phyloP scores from a whole-genome alignment of 64 coral and sea anemone genomes.

The Platygyra sinensis region DNA sequence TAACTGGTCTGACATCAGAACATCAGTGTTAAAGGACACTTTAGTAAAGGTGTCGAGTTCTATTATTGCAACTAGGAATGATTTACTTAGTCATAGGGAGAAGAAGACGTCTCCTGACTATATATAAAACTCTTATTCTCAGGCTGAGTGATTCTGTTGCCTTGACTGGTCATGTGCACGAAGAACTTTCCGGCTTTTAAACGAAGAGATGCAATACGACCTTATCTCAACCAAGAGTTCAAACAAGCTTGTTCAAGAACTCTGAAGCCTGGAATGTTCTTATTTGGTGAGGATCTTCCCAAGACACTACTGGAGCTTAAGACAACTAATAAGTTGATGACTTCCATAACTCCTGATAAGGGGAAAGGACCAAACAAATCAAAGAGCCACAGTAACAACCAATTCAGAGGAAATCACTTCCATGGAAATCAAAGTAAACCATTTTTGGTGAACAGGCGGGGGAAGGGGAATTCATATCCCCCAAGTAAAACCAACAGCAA shows the following conservation, averaged over 20 bases:
- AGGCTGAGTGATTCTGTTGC: slow-evolving; percentile 60
- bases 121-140: slow-evolving; percentile 52
- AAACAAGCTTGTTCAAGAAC: slow-evolving; percentile 74
- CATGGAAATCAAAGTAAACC: slow-evolving; percentile 25
- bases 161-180: slow-evolving; percentile 41
- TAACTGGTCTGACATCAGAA: slow-evolving; percentile 38
- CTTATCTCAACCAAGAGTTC: slow-evolving; percentile 48
- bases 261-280: slow-evolving; percentile 36
- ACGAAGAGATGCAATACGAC: slow-evolving; percentile 53
- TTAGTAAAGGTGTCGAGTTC: slow-evolving; percentile 34
- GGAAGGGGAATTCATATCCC: slow-evolving; percentile 24
- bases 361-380: neutral
- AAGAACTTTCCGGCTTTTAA: slow-evolving; percentile 60
- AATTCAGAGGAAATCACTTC: slow-evolving; percentile 2
- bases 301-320: slow-evolving; percentile 66
- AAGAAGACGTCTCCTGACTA: slow-evolving; percentile 21
- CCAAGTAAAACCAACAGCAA: slow-evolving; percentile 42
- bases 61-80: slow-evolving; percentile 30
- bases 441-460: slow-evolving; percentile 24
- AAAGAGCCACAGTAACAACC: slow-evolving; percentile 1
- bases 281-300: slow-evolving; percentile 27
- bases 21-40: slow-evolving; percentile 30
- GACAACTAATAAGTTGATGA: slow-evolving; percentile 64
- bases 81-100: slow-evolving; percentile 26
- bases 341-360: slow-evolving; percentile 11